These are phyloP conservation scores for Lasioglossum calceatum DNA, from an alignment of 2,888 invertebrate genomes.

Conservation along the genomic window DNA sequence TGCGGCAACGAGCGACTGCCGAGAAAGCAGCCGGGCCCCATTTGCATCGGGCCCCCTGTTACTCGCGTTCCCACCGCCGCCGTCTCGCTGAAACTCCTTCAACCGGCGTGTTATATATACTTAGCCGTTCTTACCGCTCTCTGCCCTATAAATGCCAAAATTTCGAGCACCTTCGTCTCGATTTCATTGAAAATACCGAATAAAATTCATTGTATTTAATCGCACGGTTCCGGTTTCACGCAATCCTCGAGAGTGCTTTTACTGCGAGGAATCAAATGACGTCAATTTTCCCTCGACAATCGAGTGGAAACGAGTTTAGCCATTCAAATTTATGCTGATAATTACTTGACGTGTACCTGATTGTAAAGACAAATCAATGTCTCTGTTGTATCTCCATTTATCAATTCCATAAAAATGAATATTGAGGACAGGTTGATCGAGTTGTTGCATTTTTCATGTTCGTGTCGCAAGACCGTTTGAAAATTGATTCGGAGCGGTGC, in stretches of 20 bases:
- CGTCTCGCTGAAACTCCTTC: not conserved
- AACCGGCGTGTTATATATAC: not conserved
- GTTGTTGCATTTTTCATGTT: not conserved
- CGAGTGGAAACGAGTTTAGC: not conserved
- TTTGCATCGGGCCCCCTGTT: conserved; percentile 24
- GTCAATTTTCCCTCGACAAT: not conserved
- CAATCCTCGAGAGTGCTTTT: not conserved
- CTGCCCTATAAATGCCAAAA: not conserved
- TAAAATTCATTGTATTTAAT: not conserved
- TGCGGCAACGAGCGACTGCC: conserved; percentile 5
- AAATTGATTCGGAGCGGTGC: no score
- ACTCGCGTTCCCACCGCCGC: conserved; percentile 13
- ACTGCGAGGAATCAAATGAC: not conserved
- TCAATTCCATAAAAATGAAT: not conserved
- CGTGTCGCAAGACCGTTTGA: no score
- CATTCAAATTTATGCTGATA: not conserved
- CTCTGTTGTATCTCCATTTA: not conserved
- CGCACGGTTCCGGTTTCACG: not conserved
- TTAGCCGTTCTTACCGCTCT: not conserved
- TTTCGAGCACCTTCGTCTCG: not conserved
- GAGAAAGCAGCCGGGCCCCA: conserved; percentile 10
- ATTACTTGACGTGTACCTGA: not conserved
- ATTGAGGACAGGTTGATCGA: not conserved
- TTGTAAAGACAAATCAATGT: not conserved
- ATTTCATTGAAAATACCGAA: not conserved